A percentile compares a stretch with the other conserved stretches of the same genome.
Evolutionary conservation across 2,888 invertebrate species (phyloP).

Genomic region (Cataglyphis rosenhaueri): DNA sequence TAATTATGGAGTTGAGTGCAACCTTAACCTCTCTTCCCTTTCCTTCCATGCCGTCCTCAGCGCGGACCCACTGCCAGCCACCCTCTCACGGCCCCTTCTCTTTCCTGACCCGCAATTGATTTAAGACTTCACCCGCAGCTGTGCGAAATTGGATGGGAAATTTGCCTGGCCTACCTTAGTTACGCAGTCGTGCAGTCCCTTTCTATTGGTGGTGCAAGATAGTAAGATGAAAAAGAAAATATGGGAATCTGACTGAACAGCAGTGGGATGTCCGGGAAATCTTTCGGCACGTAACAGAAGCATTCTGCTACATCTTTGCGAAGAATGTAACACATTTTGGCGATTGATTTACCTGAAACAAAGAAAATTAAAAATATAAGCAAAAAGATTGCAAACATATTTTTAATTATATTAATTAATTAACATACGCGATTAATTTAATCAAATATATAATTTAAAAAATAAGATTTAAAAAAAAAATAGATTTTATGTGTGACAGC

Average conservation of each 20-base stretch:
- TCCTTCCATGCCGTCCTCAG: conserved; percentile 24
- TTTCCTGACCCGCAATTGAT: conserved; percentile 77
- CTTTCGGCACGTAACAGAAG: neutral
- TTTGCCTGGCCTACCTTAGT: conserved; percentile 71
- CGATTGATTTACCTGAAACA: conserved; percentile 73
- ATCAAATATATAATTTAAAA: neutral
- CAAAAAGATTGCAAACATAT: neutral
- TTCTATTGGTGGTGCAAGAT: conserved; percentile 3
- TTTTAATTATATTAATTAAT: conserved; percentile 5
- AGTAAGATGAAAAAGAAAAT: conserved; percentile 12
- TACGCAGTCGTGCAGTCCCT: conserved; percentile 43
- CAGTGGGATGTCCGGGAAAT: conserved; percentile 13
- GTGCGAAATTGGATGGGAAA: conserved; percentile 79
- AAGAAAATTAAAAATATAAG: conserved; percentile 30
- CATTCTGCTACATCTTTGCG: neutral
- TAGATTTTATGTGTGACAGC: neutral
- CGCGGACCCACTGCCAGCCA: conserved; percentile 40
- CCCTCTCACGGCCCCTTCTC: neutral
- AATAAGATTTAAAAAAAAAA: neutral
- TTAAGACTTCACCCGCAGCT: conserved; percentile 82
- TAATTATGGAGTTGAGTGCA: conserved; percentile 82
- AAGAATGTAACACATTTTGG: neutral
- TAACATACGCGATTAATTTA: neutral
- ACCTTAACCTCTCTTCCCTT: conserved; percentile 70
- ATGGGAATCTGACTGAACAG: neutral